Percentiles rank a stretch among this genome's conserved stretches.
Conservation (phyloP, 2,888 invertebrate species). For the Caradrina kadenii region DNA sequence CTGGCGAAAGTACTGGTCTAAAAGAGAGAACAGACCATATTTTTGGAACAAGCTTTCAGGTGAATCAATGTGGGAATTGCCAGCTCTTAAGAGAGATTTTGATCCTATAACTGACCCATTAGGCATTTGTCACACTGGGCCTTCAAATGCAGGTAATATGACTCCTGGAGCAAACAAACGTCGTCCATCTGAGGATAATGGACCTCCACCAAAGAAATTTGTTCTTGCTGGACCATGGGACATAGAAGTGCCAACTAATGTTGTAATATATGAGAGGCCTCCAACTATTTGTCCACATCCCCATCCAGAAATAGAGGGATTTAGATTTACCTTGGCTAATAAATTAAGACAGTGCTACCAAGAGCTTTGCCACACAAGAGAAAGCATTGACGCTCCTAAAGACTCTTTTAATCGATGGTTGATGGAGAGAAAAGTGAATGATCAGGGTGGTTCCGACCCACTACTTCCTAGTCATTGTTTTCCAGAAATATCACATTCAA, state of each 20-base stretch:
- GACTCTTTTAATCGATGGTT: conserved; percentile 99
- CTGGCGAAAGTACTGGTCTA: conserved; percentile 99
- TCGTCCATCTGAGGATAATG: conserved; percentile 94
- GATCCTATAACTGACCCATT: conserved; percentile 98
- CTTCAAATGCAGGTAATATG: conserved; percentile 85
- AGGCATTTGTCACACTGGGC: conserved; percentile 92
- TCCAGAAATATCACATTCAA: conserved; percentile 97
- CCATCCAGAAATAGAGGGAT: conserved; percentile 98
- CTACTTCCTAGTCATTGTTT: conserved; percentile 97
- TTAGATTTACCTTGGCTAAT: conserved; percentile 94
- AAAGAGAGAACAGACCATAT: conserved; percentile 98
- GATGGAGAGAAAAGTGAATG: conserved; percentile 98
- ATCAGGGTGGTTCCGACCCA: conserved; percentile 96
- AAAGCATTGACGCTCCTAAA: conserved; percentile 98
- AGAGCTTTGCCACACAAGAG: conserved; percentile 97
- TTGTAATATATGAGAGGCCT: conserved; percentile 96
- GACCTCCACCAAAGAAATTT: conserved; percentile 96
- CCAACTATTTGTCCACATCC: conserved; percentile 97
- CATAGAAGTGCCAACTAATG: conserved; percentile 97
- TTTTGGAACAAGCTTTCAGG: conserved; percentile 99
- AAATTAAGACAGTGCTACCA: conserved; percentile 98
- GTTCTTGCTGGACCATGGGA: conserved; percentile 98
- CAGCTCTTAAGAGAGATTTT: conserved; percentile 94
- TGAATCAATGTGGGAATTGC: conserved; percentile 99
- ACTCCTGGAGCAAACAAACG: conserved; percentile 92